Evolutionary conservation across 2,888 invertebrate genomes (phyloP), one percentile per base, ranked within the genome.

Genomic region (Escarpia spicata): DNA sequence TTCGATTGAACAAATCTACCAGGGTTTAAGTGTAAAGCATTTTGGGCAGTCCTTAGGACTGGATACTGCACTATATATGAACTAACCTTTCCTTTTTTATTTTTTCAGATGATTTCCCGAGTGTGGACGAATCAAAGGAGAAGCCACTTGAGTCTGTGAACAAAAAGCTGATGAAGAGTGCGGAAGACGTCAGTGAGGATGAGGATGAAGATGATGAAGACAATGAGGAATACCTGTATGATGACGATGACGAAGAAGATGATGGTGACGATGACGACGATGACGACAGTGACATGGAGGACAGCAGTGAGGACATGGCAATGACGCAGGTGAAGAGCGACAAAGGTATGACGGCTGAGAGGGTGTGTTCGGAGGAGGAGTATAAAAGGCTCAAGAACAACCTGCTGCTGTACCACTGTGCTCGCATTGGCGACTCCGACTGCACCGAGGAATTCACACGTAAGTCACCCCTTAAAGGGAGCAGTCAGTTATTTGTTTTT

Each of bases 331-430:
- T 26, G 26, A 75, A 75, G 75, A 75, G 26, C 6, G 75, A 75
- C n/a, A n/a, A 75, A 4, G 91, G 8, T 12, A 91, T 31, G 44
- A 15, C 43, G 31, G 6, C 91, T 43, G 26, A 91, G 43, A 91
- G 15, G 91, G 44, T 19, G 91, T 91, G 91, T 9, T 91, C 91
- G 3, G 91, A 15, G 44, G 92, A 89, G 90, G 93, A 94, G 45
- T 94, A 93, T 89, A 93, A 91, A 43, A 91, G 92, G 31, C 92
- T 94, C 75, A 94, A 94, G 93, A 92, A 60, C 92, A 94, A 94
- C 92, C 93, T 94, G 44, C 90, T 94, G 45, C 93, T 93, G 92
- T 94, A 94, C 93, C 94, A 94, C 89, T 94, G 94, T 90, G 93
- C 94, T 26, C 91, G 94, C 10, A 93, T 93, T 43, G 94, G 94